These are phyloP conservation scores for Odontothrips loti DNA, from an alignment of 2,888 invertebrate species.

Conservation along the genomic window DNA sequence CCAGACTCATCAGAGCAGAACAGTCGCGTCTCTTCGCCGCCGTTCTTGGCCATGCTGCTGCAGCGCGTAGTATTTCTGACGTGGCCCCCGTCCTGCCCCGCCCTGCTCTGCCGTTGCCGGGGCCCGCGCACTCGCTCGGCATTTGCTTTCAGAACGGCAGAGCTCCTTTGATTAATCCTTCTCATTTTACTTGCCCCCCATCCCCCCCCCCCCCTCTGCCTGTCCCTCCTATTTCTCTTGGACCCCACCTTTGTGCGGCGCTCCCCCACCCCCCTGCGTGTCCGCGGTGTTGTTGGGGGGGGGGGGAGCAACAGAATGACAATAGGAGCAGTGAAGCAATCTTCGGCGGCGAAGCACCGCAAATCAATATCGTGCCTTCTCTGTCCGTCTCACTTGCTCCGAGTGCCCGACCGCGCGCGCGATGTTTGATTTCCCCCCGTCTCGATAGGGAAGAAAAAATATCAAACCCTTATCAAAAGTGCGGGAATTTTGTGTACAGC, in stretches of 20 bases:
- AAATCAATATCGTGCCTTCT: background rate
- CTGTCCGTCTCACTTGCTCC: background rate
- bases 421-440: too few species aligned
- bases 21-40: background rate
- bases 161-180: conserved; percentile 6
- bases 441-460: too few species aligned
- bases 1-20: too few species aligned
- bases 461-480: too few species aligned
- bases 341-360: background rate
- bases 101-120: too few species aligned
- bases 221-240: background rate
- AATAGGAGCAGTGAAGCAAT: background rate
- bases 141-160: background rate
- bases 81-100: too few species aligned
- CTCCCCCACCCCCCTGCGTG: too few species aligned
- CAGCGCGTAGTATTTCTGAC: too few species aligned
- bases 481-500: too few species aligned
- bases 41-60: background rate
- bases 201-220: background rate
- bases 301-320: background rate
- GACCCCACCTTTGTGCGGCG: background rate
- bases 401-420: too few species aligned
- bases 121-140: background rate
- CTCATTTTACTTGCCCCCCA: background rate
- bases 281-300: background rate